Evolutionary conservation across 2,888 invertebrate species (phyloP), one percentile per base, ranked within the genome.

Genomic region (Stratiomys singularior): DNA sequence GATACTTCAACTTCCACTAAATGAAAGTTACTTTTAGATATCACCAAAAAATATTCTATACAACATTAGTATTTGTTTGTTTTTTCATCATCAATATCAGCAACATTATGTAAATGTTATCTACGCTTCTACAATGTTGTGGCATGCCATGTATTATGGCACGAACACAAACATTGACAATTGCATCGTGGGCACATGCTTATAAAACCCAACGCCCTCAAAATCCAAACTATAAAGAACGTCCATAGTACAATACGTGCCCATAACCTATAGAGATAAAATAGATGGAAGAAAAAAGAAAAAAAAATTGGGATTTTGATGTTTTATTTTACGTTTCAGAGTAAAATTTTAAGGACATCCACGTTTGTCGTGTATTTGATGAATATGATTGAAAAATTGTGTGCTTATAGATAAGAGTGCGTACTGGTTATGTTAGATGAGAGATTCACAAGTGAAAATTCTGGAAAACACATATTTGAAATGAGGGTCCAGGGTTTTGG

Each of bases 251-350:
- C 78, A 79, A 77, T 79, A 80, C 82, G 82, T 81, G 79, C 79
- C 83, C 81, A 83, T 80, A 82, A 83, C 81, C 83, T 83, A 81
- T 21, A 80, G 77, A 56, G 69, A 77, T n/a, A n/a, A n/a, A n/a
- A n/a, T n/a, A n/a, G n/a, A n/a, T n/a, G n/a, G n/a, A n/a, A n/a
- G 76, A 58, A 37, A 13, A 63, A 11, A 56, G 9, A 25, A 25
- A 23, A 78, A 77, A 78, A 80, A 80, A 79, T 80, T 80, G 80
- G 79, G 37, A 37, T 37, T 9, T 37, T 37, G 37, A 79, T 78
- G 80, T 79, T 79, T 77, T 78, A 78, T n/a, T 13, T 52, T 76
- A 80, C 80, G 56, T 72, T 67, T 60, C 63, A 52, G 71, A 69
- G 77, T 77, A 56, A 60, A 60, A 23, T 60, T 60, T 7, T 60